These are phyloP conservation scores for Sternotherus odoratus DNA, from an alignment of 2,797 vertebrate species.

Conservation along the genomic window DNA sequence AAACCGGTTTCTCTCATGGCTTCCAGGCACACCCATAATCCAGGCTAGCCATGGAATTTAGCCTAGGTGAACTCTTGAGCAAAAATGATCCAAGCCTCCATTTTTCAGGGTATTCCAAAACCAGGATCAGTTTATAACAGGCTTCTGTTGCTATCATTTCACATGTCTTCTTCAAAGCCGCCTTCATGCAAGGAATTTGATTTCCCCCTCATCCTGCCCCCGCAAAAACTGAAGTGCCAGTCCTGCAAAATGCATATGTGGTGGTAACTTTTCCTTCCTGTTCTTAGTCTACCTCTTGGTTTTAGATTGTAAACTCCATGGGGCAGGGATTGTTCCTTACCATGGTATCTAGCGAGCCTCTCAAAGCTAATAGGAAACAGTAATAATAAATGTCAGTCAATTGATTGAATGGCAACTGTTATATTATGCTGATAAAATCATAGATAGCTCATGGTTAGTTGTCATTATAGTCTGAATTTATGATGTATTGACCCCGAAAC, in stretches of 20 bases:
- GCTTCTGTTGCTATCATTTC: background rate
- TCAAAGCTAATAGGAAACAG: background rate
- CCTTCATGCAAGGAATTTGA: accelerated
- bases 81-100: accelerated
- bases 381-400: background rate
- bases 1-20: accelerated
- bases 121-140: background rate
- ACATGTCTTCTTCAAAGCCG: background rate
- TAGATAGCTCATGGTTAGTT: background rate
- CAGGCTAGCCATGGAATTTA: background rate
- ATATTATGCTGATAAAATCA: background rate
- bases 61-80: background rate
- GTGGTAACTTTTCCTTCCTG: background rate
- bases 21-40: accelerated
- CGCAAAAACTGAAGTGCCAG: background rate
- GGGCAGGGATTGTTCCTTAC: background rate
- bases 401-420: background rate
- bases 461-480: background rate
- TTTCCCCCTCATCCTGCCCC: background rate
- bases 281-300: background rate
- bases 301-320: accelerated
- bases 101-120: background rate
- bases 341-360: background rate
- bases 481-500: background rate
- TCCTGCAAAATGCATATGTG: background rate